These are phyloP conservation scores for Hecatera dysodea DNA, from an alignment of 2,888 invertebrate species.

Conservation along the genomic window DNA sequence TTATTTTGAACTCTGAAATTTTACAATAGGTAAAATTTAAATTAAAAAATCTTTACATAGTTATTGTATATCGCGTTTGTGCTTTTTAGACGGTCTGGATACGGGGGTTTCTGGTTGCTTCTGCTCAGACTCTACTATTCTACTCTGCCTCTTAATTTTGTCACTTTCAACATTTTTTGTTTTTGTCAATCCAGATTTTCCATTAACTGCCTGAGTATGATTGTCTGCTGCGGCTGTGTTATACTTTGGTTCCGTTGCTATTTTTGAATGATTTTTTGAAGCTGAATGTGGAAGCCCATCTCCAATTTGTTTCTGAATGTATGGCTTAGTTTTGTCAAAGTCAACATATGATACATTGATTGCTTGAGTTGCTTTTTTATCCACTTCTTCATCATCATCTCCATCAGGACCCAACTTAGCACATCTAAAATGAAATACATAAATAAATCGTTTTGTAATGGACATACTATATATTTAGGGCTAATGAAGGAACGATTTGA, in stretches of 20 bases:
- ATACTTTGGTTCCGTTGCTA: slow-evolving; percentile 60
- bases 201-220: slow-evolving; percentile 62
- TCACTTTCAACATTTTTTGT: slow-evolving; percentile 71
- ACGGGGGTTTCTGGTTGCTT: slow-evolving; percentile 70
- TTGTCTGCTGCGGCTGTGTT: slow-evolving; percentile 40
- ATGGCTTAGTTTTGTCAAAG: slow-evolving; percentile 86
- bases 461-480: too few relatives aligned
- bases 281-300: slow-evolving; percentile 71
- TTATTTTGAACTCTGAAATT: slow-evolving; percentile 49
- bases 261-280: slow-evolving; percentile 66
- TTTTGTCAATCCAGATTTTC: slow-evolving; percentile 67
- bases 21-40: slow-evolving; percentile 51
- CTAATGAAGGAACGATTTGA: too few relatives aligned
- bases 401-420: slow-evolving; percentile 76
- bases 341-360: slow-evolving; percentile 83
- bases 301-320: slow-evolving; percentile 74
- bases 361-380: slow-evolving; percentile 69
- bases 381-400: slow-evolving; percentile 78
- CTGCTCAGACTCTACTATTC: slow-evolving; percentile 70
- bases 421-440: slow-evolving; percentile 72
- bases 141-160: slow-evolving; percentile 77
- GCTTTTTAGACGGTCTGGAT: slow-evolving; percentile 77
- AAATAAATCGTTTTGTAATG: neutral
- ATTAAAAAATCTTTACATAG: slow-evolving; percentile 29
- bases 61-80: slow-evolving; percentile 74